Conservation (phyloP, 1,140 invertebrate species). For the Papilio polyxenes region DNA sequence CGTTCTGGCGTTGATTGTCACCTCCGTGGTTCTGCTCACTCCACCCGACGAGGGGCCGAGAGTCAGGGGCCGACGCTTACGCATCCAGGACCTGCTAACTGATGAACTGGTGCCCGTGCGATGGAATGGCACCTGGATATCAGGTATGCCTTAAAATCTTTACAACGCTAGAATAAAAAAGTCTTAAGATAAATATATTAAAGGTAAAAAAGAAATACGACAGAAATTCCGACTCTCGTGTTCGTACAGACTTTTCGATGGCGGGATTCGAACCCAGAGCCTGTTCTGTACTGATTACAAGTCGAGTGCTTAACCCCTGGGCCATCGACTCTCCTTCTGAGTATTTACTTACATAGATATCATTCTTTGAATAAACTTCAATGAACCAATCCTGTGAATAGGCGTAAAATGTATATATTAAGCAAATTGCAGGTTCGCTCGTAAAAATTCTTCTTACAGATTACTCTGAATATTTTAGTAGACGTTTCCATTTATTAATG, state of each 20-base stretch:
- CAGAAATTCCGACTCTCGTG: too few relatives aligned
- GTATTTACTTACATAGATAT: not conserved
- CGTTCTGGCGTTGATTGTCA: constrained; percentile 95
- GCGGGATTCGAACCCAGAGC: too few relatives aligned
- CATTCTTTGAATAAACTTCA: not conserved
- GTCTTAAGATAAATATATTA: too few relatives aligned
- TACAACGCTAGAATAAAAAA: too few relatives aligned
- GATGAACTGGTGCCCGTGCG: constrained; percentile 88
- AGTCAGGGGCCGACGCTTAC: constrained; percentile 87
- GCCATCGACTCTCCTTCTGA: too few relatives aligned
- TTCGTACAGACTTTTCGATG: too few relatives aligned
- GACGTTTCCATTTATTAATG: not conserved
- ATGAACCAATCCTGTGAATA: not conserved
- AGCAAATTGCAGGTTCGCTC: constrained; percentile 35
- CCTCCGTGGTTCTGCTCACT: constrained; percentile 93
- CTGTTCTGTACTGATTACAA: too few relatives aligned
- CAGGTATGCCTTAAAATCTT: constrained; percentile 80
- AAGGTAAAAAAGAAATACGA: too few relatives aligned
- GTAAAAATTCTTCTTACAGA: constrained; percentile 40
- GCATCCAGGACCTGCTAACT: constrained; percentile 89
- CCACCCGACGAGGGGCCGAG: constrained; percentile 92
- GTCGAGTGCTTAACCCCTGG: too few relatives aligned
- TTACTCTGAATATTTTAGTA: constrained; percentile 48
- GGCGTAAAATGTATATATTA: constrained; percentile 30
- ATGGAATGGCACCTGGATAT: constrained; percentile 95